Percentiles rank a stretch among this genome's conserved stretches.
These are phyloP conservation scores for Orchestes rusci DNA, from an alignment of 2,888 invertebrate genomes.

Conservation along the genomic window DNA sequence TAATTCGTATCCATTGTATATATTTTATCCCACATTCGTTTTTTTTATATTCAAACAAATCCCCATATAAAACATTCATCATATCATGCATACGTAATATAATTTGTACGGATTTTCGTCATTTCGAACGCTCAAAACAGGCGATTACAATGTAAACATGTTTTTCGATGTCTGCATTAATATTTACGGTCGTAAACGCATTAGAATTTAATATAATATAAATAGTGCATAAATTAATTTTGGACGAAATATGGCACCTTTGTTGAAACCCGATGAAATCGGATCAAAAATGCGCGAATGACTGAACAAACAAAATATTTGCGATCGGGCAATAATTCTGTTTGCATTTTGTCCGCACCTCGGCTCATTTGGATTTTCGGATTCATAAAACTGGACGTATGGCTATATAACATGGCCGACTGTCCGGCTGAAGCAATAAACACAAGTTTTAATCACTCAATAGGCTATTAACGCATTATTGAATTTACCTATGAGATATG, in stretches of 20 bases:
- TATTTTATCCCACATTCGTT: neutral
- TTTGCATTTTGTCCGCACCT: conserved; percentile 42
- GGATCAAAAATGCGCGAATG: conserved; percentile 41
- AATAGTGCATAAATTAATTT: conserved; percentile 26
- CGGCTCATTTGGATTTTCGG: conserved; percentile 33
- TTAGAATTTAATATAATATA: conserved; percentile 26
- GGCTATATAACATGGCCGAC: conserved; percentile 37
- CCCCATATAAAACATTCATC: conserved; percentile 16
- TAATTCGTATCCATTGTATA: too few species aligned
- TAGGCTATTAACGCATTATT: conserved; percentile 45
- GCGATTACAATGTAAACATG: conserved; percentile 24
- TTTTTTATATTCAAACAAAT: conserved; percentile 6
- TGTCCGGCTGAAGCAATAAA: conserved; percentile 40
- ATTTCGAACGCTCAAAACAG: conserved; percentile 17
- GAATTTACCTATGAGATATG: conserved; percentile 39
- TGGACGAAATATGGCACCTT: conserved; percentile 24
- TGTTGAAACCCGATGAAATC: too few species aligned
- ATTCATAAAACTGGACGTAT: conserved; percentile 40
- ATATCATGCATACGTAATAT: conserved; percentile 14
- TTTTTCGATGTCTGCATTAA: conserved; percentile 27
- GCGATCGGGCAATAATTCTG: conserved; percentile 44
- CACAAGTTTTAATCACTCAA: conserved; percentile 45
- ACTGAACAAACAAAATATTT: conserved; percentile 44
- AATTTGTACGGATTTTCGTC: conserved; percentile 21
- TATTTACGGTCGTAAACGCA: conserved; percentile 25